Evolutionary conservation across 2,797 vertebrate genomes (phyloP).

Genomic region (Tragopan temminckii): DNA sequence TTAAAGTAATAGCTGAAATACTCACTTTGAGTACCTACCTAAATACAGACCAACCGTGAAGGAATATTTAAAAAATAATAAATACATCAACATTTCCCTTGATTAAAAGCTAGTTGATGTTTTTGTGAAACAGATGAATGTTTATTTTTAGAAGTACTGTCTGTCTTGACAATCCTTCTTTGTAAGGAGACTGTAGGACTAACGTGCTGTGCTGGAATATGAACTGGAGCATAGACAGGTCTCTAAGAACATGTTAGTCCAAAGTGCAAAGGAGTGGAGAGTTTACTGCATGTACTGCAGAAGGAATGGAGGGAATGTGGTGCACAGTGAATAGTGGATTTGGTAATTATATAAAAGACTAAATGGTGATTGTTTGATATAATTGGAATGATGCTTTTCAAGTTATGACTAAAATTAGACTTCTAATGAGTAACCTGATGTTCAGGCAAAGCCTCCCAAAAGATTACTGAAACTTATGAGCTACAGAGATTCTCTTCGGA

Average conservation of each 20-base stretch:
- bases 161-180: fast-evolving
- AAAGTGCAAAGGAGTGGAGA: not conserved
- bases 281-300: fast-evolving
- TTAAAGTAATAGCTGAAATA: fast-evolving
- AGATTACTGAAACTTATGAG: fast-evolving
- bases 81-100: fast-evolving
- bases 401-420: not conserved
- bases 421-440: not conserved
- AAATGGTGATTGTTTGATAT: not conserved
- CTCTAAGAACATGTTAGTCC: fast-evolving
- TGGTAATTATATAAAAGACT: not conserved
- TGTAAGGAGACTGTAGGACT: not conserved
- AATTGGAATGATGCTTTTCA: not conserved
- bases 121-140: not conserved
- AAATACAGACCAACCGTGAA: not conserved
- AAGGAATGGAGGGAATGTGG: not conserved
- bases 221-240: not conserved
- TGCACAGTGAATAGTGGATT: not conserved
- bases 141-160: fast-evolving
- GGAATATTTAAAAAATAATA: not conserved
- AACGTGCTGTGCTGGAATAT: fast-evolving
- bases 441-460: not conserved
- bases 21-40: not conserved
- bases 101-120: not conserved
- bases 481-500: not conserved